Conservation (phyloP, 2,113 vertebrate species). For the Menura novaehollandiae region DNA sequence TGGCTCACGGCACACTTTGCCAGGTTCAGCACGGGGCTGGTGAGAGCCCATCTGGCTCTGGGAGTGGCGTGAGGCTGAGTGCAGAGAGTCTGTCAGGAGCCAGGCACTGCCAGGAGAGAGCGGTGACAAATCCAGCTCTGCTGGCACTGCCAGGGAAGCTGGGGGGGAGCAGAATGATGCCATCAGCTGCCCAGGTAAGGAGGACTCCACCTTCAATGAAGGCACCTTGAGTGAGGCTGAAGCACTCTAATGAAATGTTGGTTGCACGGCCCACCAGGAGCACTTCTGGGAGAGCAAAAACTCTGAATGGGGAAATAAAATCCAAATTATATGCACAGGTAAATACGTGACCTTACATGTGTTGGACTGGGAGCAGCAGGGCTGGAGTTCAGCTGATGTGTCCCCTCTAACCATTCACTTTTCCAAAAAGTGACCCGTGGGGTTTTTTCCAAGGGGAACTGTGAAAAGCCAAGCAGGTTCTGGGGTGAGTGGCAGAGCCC, state of each 20-base stretch:
- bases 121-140: background rate
- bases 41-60: background rate
- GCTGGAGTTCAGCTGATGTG: background rate
- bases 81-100: background rate
- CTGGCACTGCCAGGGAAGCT: background rate
- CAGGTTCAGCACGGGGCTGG: background rate
- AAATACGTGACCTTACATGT: accelerated
- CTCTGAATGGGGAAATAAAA: background rate
- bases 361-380: background rate
- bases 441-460: accelerated
- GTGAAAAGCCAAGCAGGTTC: background rate
- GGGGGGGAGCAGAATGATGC: background rate
- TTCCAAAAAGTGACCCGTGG: accelerated
- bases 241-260: no score
- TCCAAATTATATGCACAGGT: accelerated
- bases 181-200: background rate
- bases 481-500: background rate
- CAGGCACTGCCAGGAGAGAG: background rate
- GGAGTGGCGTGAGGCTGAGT: no score
- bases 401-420: accelerated
- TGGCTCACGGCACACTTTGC: background rate
- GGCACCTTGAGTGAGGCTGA: background rate
- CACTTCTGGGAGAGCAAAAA: background rate
- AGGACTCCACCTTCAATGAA: background rate
- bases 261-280: background rate